Base-by-base conservation (phyloP, 2,113 vertebrate genomes). In the Trinectes maculatus region DNA sequence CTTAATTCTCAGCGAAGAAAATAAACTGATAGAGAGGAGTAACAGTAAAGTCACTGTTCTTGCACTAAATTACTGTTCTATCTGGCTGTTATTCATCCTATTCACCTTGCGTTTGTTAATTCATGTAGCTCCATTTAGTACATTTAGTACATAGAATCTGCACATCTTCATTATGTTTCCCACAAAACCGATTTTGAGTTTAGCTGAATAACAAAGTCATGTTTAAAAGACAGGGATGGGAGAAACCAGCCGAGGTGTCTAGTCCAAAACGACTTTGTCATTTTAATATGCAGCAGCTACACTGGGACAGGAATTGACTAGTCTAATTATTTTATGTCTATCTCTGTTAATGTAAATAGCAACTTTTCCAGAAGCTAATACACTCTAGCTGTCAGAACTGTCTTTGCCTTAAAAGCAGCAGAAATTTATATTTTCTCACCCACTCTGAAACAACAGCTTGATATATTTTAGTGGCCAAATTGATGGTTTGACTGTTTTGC, bases 401-500 rank as follows among this genome's bases (percentile, higher is more conserved):
- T 77, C 21, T 26, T 64, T 76, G 37, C 51, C 43, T 40, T 37
- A 22, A 40, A 62, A 60, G 10, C 21, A 37, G 19, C 19, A 31
- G 24, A 51, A 57, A 58, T 25, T 59, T 4, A 10, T 26, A 26
- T 40, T 43, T 21, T 31, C 26, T n/a, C n/a, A 43, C 26, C 39
- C 18, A 46, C 15, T 44, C 48, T 26, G 46, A 79, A 70, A 63
- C 55, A 69, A 76, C 37, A 69, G 12, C 31, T 43, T 62, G 25
- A 72, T 48, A 66, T 44, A 18, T 40, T 71, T 65, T 52, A 36
- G 36, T 29, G 26, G 11, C 49, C 26, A 5, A 6, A 56, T 44
- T 71, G 71, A 54, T 83, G 31, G 37, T 33, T 59, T n/a, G 18
- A 46, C 46, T 59, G n/a, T 74, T 79, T 40, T 25, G 28, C 48